Conservation (phyloP, 2,113 vertebrate genomes). For the Elaphurus davidianus region DNA sequence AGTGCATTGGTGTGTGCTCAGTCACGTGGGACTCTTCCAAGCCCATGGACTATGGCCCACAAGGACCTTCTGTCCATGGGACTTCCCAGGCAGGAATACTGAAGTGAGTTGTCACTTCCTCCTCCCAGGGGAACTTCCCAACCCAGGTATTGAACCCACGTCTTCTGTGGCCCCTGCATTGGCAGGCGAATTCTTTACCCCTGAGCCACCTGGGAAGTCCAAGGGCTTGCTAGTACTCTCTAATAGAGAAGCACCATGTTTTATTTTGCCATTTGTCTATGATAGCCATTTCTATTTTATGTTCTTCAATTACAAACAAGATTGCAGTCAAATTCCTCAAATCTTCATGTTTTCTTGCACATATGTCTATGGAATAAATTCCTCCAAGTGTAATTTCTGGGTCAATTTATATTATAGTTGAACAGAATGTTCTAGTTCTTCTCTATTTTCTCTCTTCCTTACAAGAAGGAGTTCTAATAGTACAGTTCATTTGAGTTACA, state of each 20-base stretch:
- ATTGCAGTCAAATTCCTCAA: neutral
- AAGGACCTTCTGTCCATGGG: neutral
- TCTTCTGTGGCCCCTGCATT: neutral
- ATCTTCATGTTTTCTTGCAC: neutral
- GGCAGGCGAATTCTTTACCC: neutral
- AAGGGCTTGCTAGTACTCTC: neutral
- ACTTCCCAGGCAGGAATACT: neutral
- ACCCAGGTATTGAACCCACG: neutral
- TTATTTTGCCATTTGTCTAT: neutral
- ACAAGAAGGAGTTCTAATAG: neutral
- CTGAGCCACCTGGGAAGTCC: neutral
- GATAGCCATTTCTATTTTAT: neutral
- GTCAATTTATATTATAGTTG: neutral
- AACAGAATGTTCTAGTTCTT: neutral
- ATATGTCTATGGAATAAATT: neutral
- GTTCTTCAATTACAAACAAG: conserved; percentile 10
- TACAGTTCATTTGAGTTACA: neutral
- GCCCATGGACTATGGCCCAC: neutral
- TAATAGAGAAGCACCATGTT: neutral
- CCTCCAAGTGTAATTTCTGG: neutral
- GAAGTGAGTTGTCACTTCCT: neutral
- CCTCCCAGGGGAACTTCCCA: neutral
- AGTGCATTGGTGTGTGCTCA: neutral
- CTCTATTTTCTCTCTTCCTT: neutral
- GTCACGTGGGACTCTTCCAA: neutral